Evolutionary conservation across 2,888 invertebrate genomes (phyloP), one percentile per base, ranked within the genome.

Genomic region (Atherix ibis): DNA sequence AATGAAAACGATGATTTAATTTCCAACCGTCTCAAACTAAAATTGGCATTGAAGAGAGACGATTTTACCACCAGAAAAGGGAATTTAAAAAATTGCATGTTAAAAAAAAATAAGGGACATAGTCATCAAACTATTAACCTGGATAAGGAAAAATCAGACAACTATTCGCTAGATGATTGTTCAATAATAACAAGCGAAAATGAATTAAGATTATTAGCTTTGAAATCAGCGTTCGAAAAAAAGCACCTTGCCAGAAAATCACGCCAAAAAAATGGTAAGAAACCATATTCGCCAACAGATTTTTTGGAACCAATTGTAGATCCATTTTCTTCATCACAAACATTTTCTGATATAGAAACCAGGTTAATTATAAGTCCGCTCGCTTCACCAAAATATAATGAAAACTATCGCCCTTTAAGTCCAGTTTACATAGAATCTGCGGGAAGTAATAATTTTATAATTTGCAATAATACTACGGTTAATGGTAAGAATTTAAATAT

Each of bases 251-350:
- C 50, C 1, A 50, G 60, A 3, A 54, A 61, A 36, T 56, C 53
- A 38, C 52, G 58, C 0, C 37, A 38, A 18, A 32, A 40, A 32
- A 53, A 53, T 32, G 54, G 53, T 24, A 38, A 35, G 32, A 46
- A 51, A 3, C 61, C 61, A 2, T 61, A 61, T 38, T 62, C 61
- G 0, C 61, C 61, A 6, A 58, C 61, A 3, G 61, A 61, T 40
- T 58, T 58, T 43, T 51, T 33, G 16, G 25, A 33, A 15, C 25
- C 31, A 5, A 35, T 35, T 4, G 18, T 9, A 2, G 10, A 3
- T 22, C 6, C 6, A 22, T 8, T 22, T 6, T 6, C 6, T 22
- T 8, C 6, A 8, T 22, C 22, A 10, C 10, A 6, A 10, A 6
- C 22, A 6, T 31, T 26, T 25, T n/a, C 15, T 10, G 27, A 31